Conservation (phyloP, 2,888 invertebrate species). For the Eremobia ochroleuca region DNA sequence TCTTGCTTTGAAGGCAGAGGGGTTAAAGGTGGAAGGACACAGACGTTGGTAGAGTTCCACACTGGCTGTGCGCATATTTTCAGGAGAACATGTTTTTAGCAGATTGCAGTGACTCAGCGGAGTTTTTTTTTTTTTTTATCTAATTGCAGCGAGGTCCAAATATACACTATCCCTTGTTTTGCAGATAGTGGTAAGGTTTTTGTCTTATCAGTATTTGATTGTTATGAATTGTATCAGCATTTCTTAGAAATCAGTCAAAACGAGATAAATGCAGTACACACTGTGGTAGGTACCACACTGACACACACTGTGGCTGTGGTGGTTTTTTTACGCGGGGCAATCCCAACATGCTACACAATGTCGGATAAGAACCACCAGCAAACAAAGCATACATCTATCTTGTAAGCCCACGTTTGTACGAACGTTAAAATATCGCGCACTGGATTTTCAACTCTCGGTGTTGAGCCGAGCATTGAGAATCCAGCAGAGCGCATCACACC, state of each 20-base stretch:
- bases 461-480: not conserved
- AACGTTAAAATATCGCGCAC: not conserved
- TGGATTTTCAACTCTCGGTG: not conserved
- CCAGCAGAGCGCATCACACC: not conserved
- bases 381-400: slow-evolving; percentile 33
- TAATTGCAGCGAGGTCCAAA: not conserved
- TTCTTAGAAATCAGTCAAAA: not conserved
- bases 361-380: slow-evolving; percentile 17
- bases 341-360: slow-evolving; percentile 21
- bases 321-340: too few relatives aligned
- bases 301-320: too few relatives aligned
- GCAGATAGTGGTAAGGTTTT: not conserved
- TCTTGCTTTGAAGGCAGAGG: not conserved
- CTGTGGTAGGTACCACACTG: slow-evolving; percentile 1
- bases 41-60: too few relatives aligned
- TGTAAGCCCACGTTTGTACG: not conserved
- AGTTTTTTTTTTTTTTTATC: too few relatives aligned
- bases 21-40: not conserved
- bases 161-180: not conserved
- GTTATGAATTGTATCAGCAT: not conserved
- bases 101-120: not conserved
- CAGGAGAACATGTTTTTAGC: not conserved
- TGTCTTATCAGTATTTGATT: not conserved
- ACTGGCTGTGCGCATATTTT: too few relatives aligned
- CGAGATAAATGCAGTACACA: slow-evolving; percentile 1